Conservation (phyloP, 2,797 vertebrate genomes). For the Eleutherodactylus coqui region DNA sequence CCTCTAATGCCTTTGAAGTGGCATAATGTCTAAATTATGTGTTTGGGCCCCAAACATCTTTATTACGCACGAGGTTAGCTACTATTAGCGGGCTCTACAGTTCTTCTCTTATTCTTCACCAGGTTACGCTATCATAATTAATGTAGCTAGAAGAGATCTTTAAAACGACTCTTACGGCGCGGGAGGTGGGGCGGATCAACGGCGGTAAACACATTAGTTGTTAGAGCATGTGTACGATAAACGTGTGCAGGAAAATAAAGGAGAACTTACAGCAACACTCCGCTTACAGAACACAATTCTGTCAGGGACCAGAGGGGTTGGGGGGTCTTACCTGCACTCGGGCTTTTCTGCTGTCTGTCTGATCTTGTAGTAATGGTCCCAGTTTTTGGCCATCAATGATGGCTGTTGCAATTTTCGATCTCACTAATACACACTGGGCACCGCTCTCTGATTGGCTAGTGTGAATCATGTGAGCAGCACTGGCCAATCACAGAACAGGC, state of each 20-base stretch:
- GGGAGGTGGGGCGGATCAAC: neutral
- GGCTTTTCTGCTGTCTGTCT: too few species aligned
- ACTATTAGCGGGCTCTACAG: neutral
- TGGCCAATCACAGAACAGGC: too few species aligned
- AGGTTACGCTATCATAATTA: neutral
- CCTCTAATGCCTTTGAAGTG: constrained; percentile 37
- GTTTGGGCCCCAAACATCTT: constrained; percentile 19
- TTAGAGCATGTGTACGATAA: neutral
- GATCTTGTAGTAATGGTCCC: too few species aligned
- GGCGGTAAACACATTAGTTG: neutral
- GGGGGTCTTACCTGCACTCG: too few species aligned
- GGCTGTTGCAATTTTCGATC: too few species aligned
- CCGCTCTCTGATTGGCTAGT: too few species aligned
- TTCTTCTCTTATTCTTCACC: constrained; percentile 13
- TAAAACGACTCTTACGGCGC: neutral
- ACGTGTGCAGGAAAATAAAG: neutral
- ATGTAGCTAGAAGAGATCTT: neutral
- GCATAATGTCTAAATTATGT: constrained; percentile 53
- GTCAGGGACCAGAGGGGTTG: too few species aligned
- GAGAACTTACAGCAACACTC: too few species aligned
- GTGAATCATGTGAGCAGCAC: too few species aligned
- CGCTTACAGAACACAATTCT: too few species aligned
- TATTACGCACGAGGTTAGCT: neutral
- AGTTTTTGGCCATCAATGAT: too few species aligned
- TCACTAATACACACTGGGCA: too few species aligned